Evolutionary conservation across 23 tunicate genomes (phyloP).

Genomic region (Halocynthia aurantium): DNA sequence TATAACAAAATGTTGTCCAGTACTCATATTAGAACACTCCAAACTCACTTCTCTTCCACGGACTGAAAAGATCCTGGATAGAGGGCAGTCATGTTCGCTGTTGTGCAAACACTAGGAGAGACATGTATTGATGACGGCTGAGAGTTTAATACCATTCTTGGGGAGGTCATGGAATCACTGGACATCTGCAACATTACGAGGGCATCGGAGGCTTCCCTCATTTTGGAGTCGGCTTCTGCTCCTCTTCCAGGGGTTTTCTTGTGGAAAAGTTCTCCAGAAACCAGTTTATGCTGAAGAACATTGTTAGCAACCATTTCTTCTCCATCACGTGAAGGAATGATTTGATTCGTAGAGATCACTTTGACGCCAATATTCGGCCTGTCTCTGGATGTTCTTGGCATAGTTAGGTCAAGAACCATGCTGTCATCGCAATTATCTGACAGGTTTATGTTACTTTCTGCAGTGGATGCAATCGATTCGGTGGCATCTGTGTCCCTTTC

Average conservation of each 20-base stretch:
- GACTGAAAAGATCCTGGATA: neutral
- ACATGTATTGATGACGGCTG: neutral
- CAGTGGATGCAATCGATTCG: conserved; percentile 6
- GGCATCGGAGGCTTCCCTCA: conserved; percentile 22
- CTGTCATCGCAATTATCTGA: conserved; percentile 1
- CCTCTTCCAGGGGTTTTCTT: neutral
- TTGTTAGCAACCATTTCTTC: too few species aligned
- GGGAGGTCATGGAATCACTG: neutral
- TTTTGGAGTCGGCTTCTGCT: conserved; percentile 5
- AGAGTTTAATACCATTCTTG: neutral
- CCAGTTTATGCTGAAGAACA: too few species aligned
- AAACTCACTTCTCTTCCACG: neutral
- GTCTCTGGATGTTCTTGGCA: conserved; percentile 1
- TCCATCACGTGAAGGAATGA: too few species aligned
- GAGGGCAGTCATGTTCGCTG: too few species aligned
- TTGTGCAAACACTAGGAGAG: neutral
- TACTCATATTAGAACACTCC: neutral
- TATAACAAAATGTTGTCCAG: neutral
- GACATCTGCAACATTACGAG: conserved; percentile 11
- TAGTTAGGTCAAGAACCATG: conserved; percentile 31
- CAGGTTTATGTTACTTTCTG: neutral
- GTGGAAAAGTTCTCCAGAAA: too few species aligned
- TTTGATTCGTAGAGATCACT: too few species aligned
- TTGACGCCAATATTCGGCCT: too few species aligned
- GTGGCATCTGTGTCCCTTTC: conserved; percentile 10